phyloP scores from a whole-genome alignment of 1,140 invertebrate species.

The Sycobia sp. region DNA sequence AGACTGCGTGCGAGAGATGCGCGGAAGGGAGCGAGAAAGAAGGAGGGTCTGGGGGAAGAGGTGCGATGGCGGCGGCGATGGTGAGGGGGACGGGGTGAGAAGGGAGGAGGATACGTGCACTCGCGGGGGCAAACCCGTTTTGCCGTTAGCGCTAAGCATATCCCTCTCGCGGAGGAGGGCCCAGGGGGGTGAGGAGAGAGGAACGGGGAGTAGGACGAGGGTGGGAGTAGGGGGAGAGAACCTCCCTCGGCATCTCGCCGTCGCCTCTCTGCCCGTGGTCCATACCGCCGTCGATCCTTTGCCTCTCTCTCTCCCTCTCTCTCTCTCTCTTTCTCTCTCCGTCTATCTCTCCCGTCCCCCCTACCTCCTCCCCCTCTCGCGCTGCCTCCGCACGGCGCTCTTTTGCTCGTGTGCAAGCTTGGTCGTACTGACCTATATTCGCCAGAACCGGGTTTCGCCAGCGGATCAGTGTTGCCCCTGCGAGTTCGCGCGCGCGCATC shows the following conservation, averaged over 20 bases:
- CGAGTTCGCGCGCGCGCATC: neutral
- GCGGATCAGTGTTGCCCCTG: neutral
- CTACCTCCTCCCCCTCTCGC: conserved; percentile 1
- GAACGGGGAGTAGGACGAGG: neutral
- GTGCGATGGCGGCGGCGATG: conserved; percentile 16
- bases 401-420: conserved; percentile 44
- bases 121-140: conserved; percentile 56
- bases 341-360: too few species aligned
- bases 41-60: conserved; percentile 2
- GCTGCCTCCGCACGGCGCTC: neutral
- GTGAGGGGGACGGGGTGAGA: conserved; percentile 15
- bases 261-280: neutral
- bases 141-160: conserved; percentile 46
- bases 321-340: conserved; percentile 9
- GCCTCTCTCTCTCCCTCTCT: neutral
- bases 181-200: too few species aligned
- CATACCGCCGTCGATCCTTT: neutral
- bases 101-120: conserved; percentile 35
- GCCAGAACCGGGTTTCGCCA: conserved; percentile 52
- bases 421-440: conserved; percentile 61
- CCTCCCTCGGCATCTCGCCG: conserved; percentile 6
- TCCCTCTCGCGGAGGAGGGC: too few species aligned
- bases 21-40: neutral
- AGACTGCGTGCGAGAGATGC: too few species aligned
- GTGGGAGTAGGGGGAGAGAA: neutral